These are phyloP conservation scores for Nebria ingens DNA, from an alignment of 1,140 invertebrate species.

Conservation along the genomic window DNA sequence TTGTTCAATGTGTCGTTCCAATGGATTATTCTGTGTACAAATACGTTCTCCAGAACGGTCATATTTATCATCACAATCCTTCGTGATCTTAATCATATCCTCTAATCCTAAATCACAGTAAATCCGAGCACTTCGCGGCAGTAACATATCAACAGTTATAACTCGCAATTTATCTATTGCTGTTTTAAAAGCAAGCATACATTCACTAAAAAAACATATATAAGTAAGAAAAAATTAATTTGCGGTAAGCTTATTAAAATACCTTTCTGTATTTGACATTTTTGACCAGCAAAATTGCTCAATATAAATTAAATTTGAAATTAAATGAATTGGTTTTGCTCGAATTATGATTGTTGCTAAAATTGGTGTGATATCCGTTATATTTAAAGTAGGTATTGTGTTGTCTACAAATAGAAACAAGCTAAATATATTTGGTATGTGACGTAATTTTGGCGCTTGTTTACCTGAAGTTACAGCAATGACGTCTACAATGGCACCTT, in stretches of 20 bases:
- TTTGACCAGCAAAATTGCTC: not conserved
- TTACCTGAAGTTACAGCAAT: not conserved
- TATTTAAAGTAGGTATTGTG: not conserved
- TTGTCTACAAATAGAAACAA: not conserved
- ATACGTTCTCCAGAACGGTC: not conserved
- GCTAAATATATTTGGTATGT: not conserved
- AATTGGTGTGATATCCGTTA: not conserved
- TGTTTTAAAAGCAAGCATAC: not conserved
- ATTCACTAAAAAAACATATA: conserved; percentile 1
- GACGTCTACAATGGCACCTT: not conserved
- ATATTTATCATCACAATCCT: not conserved
- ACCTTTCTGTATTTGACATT: not conserved
- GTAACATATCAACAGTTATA: not conserved
- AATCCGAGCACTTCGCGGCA: not conserved
- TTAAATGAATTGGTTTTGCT: not conserved
- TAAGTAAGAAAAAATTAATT: no score
- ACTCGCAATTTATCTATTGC: not conserved
- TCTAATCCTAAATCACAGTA: not conserved
- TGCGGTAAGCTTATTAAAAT: no score
- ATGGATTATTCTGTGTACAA: not conserved
- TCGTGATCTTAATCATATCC: not conserved
- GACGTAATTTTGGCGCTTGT: not conserved
- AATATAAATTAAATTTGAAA: conserved; percentile 2
- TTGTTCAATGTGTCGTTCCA: not conserved
- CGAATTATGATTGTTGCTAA: not conserved